Evolutionary conservation across 2,797 vertebrate genomes (phyloP).

Genomic region (Amazonetta brasiliensis): DNA sequence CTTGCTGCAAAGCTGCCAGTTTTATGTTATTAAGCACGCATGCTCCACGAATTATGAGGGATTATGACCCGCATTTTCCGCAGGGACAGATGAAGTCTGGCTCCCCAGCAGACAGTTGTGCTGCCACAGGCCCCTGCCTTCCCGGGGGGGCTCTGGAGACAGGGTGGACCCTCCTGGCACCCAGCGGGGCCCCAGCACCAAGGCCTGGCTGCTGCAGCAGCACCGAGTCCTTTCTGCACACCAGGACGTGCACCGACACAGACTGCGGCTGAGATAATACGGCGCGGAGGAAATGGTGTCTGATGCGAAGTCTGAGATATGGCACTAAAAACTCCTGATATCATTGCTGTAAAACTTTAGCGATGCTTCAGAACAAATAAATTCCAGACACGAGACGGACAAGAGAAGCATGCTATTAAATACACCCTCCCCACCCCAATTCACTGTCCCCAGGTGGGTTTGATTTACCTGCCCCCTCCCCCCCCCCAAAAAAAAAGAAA

Average conservation of each 20-base stretch:
- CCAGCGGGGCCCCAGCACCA: fast-evolving
- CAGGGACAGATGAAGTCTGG: fast-evolving
- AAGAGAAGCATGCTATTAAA: not conserved
- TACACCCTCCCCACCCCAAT: too few species aligned
- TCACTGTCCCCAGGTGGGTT: not conserved
- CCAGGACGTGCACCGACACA: fast-evolving
- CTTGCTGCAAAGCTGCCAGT: fast-evolving
- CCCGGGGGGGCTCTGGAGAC: fast-evolving
- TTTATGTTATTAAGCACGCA: fast-evolving
- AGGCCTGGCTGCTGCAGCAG: fast-evolving
- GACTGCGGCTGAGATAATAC: fast-evolving
- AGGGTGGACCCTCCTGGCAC: not conserved
- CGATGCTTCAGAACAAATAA: not conserved
- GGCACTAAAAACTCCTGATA: not conserved
- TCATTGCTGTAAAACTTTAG: not conserved
- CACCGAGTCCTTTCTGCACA: fast-evolving
- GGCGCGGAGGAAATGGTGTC: fast-evolving
- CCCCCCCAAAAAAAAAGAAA: not conserved
- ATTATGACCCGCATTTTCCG: fast-evolving
- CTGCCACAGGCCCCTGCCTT: not conserved
- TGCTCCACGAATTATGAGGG: too few species aligned
- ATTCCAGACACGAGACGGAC: not conserved
- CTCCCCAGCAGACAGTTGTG: fast-evolving
- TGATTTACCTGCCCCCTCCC: not conserved
- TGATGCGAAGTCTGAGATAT: not conserved